Evolutionary conservation across 2,888 invertebrate species (phyloP), one percentile per base, ranked within the genome.

Genomic region (Drosophila seclusa): DNA sequence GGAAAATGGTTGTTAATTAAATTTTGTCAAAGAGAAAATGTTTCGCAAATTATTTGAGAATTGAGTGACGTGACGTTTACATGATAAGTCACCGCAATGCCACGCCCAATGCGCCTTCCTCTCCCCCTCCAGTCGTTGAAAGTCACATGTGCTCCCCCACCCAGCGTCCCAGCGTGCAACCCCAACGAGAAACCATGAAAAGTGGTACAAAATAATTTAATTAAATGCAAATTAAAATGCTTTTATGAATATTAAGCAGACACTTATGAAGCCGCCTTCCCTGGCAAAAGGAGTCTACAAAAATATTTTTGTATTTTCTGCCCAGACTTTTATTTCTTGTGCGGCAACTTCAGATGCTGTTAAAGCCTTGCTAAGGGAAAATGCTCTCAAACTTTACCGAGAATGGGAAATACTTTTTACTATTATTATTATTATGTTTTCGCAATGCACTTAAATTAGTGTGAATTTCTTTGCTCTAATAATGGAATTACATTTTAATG

Each of bases 141-240:
- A 55, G 65, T 61, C 63, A 49, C 53, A 76, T 70, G 45, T 68
- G 65, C 36, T n/a, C 13, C 29, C 53, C 29, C n/a, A n/a, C 0
- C 7, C 42, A 48, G 7, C 13, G 24, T 21, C 36, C 18, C 34
- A 3, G 13, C 31, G 16, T 42, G 42, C 11, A 45, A 45, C 45
- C 45, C 45, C 45, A 45, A 29, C 38, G 7, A 2, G 50, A 7
- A 32, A 6, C 32, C 16, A 16, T 10, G 6, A 24, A 62, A 54
- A 52, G 63, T 60, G 63, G 38, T 68, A 68, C 48, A 69, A 72
- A 74, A 70, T 89, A 86, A 90, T 90, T 86, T 73, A 89, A 91
- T 91, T 90, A 90, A 89, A 83, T 86, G 80, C 75, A 87, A 90
- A 87, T 90, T 89, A 83, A 90, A 90, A 89, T 82, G 87, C 89